These are phyloP conservation scores for Corythornis cristatus DNA, from an alignment of 2,113 vertebrate species.

Conservation along the genomic window DNA sequence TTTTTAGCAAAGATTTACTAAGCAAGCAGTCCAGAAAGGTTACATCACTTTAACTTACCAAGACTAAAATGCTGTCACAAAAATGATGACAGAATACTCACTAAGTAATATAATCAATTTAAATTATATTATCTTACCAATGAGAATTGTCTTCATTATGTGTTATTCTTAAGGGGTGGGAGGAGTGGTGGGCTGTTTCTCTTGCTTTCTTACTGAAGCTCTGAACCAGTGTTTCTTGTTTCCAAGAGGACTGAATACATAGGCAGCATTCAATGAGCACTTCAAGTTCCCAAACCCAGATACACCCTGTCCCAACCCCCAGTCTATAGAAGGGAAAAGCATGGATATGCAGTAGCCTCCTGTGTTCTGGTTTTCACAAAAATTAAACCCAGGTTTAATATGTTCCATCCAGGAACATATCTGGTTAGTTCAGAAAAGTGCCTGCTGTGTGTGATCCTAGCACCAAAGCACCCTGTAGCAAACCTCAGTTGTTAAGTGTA, in stretches of 20 bases:
- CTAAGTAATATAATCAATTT: not conserved
- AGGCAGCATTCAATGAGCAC: not conserved
- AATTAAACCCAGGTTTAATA: not conserved
- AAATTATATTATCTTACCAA: not conserved
- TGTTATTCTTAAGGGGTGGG: not conserved
- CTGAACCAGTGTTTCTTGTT: not conserved
- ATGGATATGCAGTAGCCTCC: not conserved
- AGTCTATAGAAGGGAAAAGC: not conserved
- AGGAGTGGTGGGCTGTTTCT: not conserved
- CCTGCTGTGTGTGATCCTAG: not conserved
- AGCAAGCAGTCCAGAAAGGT: not conserved
- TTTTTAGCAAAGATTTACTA: not conserved
- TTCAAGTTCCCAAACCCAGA: not conserved
- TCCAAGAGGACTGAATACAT: not conserved
- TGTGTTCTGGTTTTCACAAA: not conserved
- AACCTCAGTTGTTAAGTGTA: not conserved
- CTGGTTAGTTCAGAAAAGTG: not conserved
- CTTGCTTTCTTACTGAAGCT: not conserved
- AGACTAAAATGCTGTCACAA: not conserved
- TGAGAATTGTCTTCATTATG: not conserved
- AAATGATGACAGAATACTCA: not conserved
- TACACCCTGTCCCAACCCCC: not conserved
- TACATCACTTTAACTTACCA: not conserved
- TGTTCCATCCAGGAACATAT: not conserved
- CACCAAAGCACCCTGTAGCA: not conserved